Percentiles rank a stretch among this genome's conserved stretches.
These are phyloP conservation scores for Nycteola revayana DNA, from an alignment of 2,888 invertebrate species.

Conservation along the genomic window DNA sequence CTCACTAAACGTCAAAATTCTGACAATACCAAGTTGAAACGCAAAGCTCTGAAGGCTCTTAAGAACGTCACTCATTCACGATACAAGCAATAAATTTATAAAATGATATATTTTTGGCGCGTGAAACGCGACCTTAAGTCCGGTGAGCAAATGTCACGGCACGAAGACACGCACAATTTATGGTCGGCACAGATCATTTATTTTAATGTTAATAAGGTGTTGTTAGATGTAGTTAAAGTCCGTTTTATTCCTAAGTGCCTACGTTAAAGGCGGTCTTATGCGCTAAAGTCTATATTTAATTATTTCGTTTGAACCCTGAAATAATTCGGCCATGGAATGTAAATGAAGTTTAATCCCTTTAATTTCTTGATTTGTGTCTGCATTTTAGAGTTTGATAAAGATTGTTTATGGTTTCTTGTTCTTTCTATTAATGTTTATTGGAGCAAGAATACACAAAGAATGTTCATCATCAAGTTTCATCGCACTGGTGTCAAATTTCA, in stretches of 20 bases:
- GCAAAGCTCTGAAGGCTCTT: slow-evolving; percentile 32
- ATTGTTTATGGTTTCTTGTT: slow-evolving; percentile 24
- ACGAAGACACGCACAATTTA: slow-evolving; percentile 29
- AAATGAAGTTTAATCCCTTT: slow-evolving; percentile 15
- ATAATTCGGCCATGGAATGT: slow-evolving; percentile 25
- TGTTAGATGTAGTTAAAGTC: slow-evolving; percentile 18
- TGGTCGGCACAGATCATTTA: slow-evolving; percentile 19
- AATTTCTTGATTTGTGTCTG: slow-evolving; percentile 16
- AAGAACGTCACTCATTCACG: slow-evolving; percentile 41
- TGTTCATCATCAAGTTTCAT: too few relatives aligned
- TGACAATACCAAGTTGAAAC: slow-evolving; percentile 19
- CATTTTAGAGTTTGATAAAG: slow-evolving; percentile 14
- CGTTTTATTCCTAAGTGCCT: slow-evolving; percentile 12
- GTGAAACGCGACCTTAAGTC: slow-evolving; percentile 40
- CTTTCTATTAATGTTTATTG: slow-evolving; percentile 6
- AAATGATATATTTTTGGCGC: slow-evolving; percentile 47
- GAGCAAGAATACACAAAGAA: too few relatives aligned
- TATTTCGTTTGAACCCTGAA: slow-evolving; percentile 29
- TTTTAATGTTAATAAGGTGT: slow-evolving; percentile 27
- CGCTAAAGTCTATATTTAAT: slow-evolving; percentile 7
- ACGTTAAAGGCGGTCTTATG: slow-evolving; percentile 6
- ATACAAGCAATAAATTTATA: slow-evolving; percentile 41
- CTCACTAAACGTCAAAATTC: slow-evolving; percentile 21
- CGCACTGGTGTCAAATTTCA: too few relatives aligned
- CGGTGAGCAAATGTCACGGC: slow-evolving; percentile 36